A percentile compares a stretch with the other conserved stretches of the same genome.
phyloP scores from a whole-genome alignment of 2,888 invertebrate genomes.

The Iselma pallidipennis region DNA sequence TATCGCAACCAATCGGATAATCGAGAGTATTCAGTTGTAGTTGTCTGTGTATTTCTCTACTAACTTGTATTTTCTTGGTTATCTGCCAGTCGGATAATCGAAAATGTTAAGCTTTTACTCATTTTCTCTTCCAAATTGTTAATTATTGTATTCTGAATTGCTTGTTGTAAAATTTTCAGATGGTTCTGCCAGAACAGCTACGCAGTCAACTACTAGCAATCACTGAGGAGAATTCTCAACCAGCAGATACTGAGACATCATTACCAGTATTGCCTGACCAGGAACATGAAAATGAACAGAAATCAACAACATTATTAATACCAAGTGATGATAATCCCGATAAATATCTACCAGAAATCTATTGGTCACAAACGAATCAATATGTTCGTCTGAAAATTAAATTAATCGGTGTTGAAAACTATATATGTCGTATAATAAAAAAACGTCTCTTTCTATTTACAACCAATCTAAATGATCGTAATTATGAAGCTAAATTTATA shows the following conservation, averaged over 20 bases:
- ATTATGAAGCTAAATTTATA: constrained; percentile 41
- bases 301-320: not conserved
- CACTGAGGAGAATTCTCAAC: constrained; percentile 1
- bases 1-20: no score
- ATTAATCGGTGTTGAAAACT: constrained; percentile 39
- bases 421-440: constrained; percentile 36
- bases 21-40: no score
- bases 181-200: no score
- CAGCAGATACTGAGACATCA: no score
- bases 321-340: constrained; percentile 12
- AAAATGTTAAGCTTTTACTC: no score
- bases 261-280: not conserved
- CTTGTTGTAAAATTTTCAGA: no score
- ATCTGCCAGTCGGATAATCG: no score
- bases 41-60: no score
- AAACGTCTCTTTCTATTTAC: constrained; percentile 34
- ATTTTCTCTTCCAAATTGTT: no score
- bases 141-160: no score
- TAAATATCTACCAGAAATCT: constrained; percentile 44
- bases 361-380: constrained; percentile 47
- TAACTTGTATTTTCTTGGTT: no score
- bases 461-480: constrained; percentile 35
- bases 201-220: no score
- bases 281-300: not conserved
- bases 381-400: constrained; percentile 42